Evolutionary conservation across 2,888 invertebrate genomes (phyloP).

Genomic region (Troides helena): DNA sequence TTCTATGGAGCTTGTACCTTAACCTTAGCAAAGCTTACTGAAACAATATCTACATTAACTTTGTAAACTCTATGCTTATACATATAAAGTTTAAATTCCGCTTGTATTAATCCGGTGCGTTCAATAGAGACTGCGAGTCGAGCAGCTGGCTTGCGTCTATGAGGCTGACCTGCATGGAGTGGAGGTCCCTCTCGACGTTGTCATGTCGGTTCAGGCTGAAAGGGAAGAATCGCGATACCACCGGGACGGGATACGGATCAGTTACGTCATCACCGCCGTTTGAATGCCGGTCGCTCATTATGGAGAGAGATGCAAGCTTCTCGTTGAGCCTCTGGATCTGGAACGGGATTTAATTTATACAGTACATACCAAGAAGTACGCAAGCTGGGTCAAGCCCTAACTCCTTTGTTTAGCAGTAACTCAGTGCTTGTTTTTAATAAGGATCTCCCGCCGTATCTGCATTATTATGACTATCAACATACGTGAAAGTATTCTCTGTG

Average conservation of each 20-base stretch:
- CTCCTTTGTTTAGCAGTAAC: too few relatives aligned
- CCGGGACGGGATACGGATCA: conserved; percentile 32
- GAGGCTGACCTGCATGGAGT: conserved; percentile 80
- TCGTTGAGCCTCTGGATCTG: conserved; percentile 68
- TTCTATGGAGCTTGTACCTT: background rate
- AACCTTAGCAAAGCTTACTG: background rate
- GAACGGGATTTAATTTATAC: conserved; percentile 24
- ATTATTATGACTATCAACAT: too few relatives aligned
- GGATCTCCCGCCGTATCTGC: too few relatives aligned
- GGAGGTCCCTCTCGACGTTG: conserved; percentile 40
- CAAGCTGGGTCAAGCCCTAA: too few relatives aligned
- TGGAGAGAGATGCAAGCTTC: conserved; percentile 58
- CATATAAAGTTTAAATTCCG: background rate
- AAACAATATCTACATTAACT: conserved; percentile 12
- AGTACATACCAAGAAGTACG: too few relatives aligned
- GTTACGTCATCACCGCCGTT: conserved; percentile 40
- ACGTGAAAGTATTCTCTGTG: too few relatives aligned
- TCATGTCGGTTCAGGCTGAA: conserved; percentile 55
- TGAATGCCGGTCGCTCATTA: conserved; percentile 52
- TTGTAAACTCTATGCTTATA: conserved; percentile 3
- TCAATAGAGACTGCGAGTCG: conserved; percentile 85
- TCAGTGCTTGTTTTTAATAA: too few relatives aligned
- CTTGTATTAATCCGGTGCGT: conserved; percentile 82
- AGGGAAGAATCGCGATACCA: conserved; percentile 66
- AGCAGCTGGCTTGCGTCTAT: conserved; percentile 82